These are phyloP conservation scores for Darevskia mixta DNA, from an alignment of 2,797 vertebrate species.

Conservation along the genomic window DNA sequence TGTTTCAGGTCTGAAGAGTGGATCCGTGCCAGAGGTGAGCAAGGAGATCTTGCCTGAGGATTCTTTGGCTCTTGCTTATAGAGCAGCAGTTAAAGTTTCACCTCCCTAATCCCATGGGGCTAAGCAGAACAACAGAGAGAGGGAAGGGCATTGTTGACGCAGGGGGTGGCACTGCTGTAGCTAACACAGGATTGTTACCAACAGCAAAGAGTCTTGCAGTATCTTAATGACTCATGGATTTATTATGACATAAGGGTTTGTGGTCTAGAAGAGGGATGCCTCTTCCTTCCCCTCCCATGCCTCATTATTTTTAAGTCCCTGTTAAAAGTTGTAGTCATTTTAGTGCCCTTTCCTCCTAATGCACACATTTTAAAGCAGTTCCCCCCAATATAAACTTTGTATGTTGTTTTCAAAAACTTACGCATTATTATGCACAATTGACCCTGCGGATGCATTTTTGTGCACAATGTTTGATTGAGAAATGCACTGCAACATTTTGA, in stretches of 20 bases:
- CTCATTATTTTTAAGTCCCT: too few relatives aligned
- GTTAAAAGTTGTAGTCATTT: too few relatives aligned
- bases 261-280: background rate
- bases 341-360: too few relatives aligned
- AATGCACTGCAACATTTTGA: too few relatives aligned
- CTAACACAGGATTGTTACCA: background rate
- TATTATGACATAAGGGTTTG: background rate
- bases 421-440: too few relatives aligned
- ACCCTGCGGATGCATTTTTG: too few relatives aligned
- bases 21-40: slow-evolving; percentile 11
- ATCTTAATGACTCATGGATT: background rate
- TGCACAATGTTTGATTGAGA: too few relatives aligned
- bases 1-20: background rate
- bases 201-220: background rate
- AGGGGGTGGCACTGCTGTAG: background rate
- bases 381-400: too few relatives aligned
- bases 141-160: background rate
- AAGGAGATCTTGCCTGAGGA: background rate
- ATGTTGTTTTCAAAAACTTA: too few relatives aligned
- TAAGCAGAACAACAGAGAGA: background rate
- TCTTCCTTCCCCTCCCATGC: too few relatives aligned
- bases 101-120: too few relatives aligned
- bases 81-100: background rate
- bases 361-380: too few relatives aligned
- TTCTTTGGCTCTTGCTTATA: background rate